phyloP scores from a whole-genome alignment of 2,797 vertebrate genomes.

The Bryconaethiops microstoma region DNA sequence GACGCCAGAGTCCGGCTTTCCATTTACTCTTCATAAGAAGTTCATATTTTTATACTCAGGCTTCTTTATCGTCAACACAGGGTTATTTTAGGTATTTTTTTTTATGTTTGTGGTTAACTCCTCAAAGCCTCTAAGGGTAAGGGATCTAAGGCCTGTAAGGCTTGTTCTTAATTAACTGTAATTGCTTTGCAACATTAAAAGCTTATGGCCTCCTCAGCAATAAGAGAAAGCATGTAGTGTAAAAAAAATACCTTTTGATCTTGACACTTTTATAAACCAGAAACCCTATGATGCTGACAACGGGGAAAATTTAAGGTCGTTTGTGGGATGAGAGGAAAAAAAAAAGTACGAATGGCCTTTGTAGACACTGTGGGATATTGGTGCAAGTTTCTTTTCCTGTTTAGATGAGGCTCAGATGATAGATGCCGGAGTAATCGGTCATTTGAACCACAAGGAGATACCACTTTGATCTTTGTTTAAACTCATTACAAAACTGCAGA shows the following conservation, averaged over 20 bases:
- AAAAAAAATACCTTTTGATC: slow-evolving; percentile 80
- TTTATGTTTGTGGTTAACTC: slow-evolving; percentile 69
- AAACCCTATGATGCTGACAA: slow-evolving; percentile 75
- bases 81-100: slow-evolving; percentile 54
- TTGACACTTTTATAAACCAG: slow-evolving; percentile 80
- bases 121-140: slow-evolving; percentile 74
- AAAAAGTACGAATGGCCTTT: slow-evolving; percentile 70
- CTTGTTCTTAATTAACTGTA: slow-evolving; percentile 79
- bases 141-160: slow-evolving; percentile 79
- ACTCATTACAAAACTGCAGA: slow-evolving; percentile 11
- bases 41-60: slow-evolving; percentile 72
- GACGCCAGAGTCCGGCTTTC: slow-evolving; percentile 54
- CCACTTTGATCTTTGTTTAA: slow-evolving; percentile 34
- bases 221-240: slow-evolving; percentile 72
- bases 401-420: slow-evolving; percentile 45
- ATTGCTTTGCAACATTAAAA: slow-evolving; percentile 76
- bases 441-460: slow-evolving; percentile 38
- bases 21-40: slow-evolving; percentile 56
- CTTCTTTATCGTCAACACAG: slow-evolving; percentile 68
- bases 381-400: slow-evolving; percentile 47
- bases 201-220: slow-evolving; percentile 68
- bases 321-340: slow-evolving; percentile 66
- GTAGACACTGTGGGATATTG: slow-evolving; percentile 52
- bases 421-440: slow-evolving; percentile 40
- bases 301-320: slow-evolving; percentile 74